A percentile compares a stretch with the other conserved stretches of the same genome.
Conservation (phyloP, 2,797 vertebrate species). For the Picus viridis region DNA sequence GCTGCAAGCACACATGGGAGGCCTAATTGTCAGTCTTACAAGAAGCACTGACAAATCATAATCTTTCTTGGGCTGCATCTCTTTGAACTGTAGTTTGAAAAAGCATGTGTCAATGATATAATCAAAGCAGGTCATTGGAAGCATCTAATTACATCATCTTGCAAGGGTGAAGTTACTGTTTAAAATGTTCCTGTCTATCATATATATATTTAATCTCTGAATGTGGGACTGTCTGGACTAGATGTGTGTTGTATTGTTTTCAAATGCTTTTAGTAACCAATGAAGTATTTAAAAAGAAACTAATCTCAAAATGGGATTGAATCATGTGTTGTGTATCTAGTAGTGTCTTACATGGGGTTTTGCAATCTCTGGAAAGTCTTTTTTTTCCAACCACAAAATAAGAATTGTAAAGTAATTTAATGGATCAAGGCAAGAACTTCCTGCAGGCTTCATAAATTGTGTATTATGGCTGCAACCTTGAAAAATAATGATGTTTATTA, state of each 20-base stretch:
- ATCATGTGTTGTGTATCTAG: not conserved
- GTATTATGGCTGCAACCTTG: slow-evolving; percentile 50
- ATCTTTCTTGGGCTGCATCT: not conserved
- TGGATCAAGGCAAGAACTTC: slow-evolving; percentile 47
- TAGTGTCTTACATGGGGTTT: not conserved
- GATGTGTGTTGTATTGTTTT: slow-evolving; percentile 2
- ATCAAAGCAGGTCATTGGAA: not conserved
- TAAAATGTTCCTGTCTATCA: not conserved
- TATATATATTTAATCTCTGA: not conserved
- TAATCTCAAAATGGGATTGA: slow-evolving; percentile 16
- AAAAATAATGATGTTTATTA: slow-evolving; percentile 65
- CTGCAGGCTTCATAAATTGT: slow-evolving; percentile 64
- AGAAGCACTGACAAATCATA: not conserved
- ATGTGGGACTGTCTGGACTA: not conserved
- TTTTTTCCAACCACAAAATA: slow-evolving; percentile 12
- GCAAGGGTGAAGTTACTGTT: not conserved
- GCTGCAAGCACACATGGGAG: not conserved
- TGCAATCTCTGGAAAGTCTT: not conserved
- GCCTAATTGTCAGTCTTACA: not conserved
- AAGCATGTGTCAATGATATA: not conserved
- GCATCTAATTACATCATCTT: not conserved
- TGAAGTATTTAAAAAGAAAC: slow-evolving; percentile 36
- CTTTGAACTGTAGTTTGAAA: slow-evolving; percentile 8
- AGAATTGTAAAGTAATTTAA: slow-evolving; percentile 53
- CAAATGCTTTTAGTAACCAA: slow-evolving; percentile 29